Conservation (phyloP, 2,888 invertebrate species). For the Isotomurus palustris region DNA sequence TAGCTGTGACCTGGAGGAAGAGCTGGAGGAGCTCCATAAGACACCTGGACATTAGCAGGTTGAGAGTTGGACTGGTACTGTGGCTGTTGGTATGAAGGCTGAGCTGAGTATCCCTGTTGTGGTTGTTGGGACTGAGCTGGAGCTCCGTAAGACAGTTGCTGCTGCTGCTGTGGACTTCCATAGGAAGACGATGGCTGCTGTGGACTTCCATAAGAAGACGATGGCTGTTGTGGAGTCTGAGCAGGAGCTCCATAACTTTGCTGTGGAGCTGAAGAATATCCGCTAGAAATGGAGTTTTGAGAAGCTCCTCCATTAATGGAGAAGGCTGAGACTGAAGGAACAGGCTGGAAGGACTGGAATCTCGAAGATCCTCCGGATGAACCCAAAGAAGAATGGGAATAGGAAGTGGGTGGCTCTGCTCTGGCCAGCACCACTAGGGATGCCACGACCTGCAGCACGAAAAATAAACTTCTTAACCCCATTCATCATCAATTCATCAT, state of each 20-base stretch:
- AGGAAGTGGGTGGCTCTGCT: conserved; percentile 45
- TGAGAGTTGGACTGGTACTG: conserved; percentile 25
- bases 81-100: conserved; percentile 19
- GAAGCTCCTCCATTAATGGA: conserved; percentile 12
- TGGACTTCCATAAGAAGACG: background rate
- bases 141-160: background rate
- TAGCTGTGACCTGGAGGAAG: conserved; percentile 33
- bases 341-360: conserved; percentile 31
- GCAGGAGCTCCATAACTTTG: conserved; percentile 10
- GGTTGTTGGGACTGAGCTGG: conserved; percentile 3
- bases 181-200: background rate
- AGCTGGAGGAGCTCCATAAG: conserved; percentile 34
- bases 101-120: conserved; percentile 6
- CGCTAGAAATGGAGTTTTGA: background rate
- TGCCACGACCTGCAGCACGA: conserved; percentile 48
- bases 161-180: too few relatives aligned
- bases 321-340: conserved; percentile 35
- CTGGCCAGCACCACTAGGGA: conserved; percentile 47
- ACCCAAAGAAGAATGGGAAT: too few relatives aligned
- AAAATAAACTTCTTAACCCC: conserved; percentile 45
- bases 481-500: background rate
- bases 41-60: conserved; percentile 27
- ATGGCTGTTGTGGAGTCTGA: conserved; percentile 8
- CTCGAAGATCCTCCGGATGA: conserved; percentile 11
- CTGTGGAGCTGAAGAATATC: conserved; percentile 3